These are phyloP conservation scores for Pseudorectes ferrugineus DNA, from an alignment of 2,113 vertebrate species.

Conservation along the genomic window DNA sequence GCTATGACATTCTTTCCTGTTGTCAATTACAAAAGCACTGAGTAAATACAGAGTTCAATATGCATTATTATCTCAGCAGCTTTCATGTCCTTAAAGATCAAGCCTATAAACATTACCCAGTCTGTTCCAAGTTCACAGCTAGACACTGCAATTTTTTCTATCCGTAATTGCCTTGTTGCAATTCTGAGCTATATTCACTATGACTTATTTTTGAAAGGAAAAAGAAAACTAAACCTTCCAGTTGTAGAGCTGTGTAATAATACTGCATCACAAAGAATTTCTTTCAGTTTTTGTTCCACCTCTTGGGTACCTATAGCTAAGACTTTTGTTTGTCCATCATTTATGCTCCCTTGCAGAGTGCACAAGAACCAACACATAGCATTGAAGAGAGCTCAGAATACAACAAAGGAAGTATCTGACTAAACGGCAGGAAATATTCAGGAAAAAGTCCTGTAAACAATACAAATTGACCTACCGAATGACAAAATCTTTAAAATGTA, in stretches of 20 bases:
- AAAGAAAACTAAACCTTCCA: not conserved
- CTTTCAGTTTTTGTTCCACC: not conserved
- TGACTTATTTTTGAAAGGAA: not conserved
- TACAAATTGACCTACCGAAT: not conserved
- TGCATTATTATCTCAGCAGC: not conserved
- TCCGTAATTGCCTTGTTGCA: not conserved
- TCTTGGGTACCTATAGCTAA: not conserved
- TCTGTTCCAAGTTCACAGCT: not conserved
- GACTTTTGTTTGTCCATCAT: not conserved
- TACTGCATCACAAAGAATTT: not conserved
- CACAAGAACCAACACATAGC: not conserved
- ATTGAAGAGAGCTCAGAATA: conserved; percentile 6
- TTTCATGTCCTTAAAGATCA: not conserved
- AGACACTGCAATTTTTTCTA: not conserved
- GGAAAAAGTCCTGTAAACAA: not conserved
- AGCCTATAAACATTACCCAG: not conserved
- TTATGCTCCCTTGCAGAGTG: conserved; percentile 6
- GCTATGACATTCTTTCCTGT: not conserved
- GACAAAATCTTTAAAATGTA: not conserved
- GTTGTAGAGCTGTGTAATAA: not conserved
- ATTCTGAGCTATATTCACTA: not conserved
- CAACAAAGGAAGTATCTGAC: not conserved
- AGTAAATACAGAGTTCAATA: not conserved
- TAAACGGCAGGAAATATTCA: not conserved
- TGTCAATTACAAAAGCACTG: not conserved